phyloP scores from a whole-genome alignment of 1,140 invertebrate species.

The Saccostrea echinata region DNA sequence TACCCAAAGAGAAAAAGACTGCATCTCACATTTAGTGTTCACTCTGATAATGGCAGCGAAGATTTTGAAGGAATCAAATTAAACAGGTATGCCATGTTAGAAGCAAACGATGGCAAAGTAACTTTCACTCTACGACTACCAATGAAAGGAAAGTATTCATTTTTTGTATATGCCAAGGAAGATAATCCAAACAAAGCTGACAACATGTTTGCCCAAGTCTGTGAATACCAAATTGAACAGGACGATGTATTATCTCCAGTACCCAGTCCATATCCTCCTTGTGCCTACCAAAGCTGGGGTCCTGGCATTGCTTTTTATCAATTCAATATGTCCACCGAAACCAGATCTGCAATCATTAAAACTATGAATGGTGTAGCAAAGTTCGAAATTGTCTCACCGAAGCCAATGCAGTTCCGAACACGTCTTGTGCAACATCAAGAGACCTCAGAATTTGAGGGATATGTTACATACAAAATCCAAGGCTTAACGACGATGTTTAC shows the following conservation, averaged over 20 bases:
- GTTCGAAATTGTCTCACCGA: constrained; percentile 64
- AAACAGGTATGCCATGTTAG: constrained; percentile 77
- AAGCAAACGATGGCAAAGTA: constrained; percentile 71
- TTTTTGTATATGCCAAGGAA: constrained; percentile 79
- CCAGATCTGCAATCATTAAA: constrained; percentile 71
- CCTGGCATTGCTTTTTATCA: constrained; percentile 72
- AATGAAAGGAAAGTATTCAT: constrained; percentile 73
- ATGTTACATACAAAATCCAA: constrained; percentile 73
- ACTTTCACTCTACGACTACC: constrained; percentile 77
- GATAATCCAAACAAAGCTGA: constrained; percentile 76
- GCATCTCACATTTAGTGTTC: constrained; percentile 78
- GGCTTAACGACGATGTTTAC: constrained; percentile 76
- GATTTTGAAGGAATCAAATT: constrained; percentile 75
- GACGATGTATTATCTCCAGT: constrained; percentile 61
- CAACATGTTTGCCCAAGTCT: constrained; percentile 78
- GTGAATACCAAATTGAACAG: constrained; percentile 78
- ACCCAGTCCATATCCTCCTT: constrained; percentile 77
- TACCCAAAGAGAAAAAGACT: constrained; percentile 72
- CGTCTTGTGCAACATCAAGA: constrained; percentile 74
- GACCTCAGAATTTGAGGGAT: constrained; percentile 72
- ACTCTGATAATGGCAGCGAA: constrained; percentile 73
- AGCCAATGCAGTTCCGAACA: constrained; percentile 75
- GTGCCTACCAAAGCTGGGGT: constrained; percentile 78
- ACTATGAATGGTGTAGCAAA: constrained; percentile 72
- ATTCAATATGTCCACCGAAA: constrained; percentile 73